Percentiles rank a stretch among this genome's conserved stretches.
Evolutionary conservation across 2,113 vertebrate species (phyloP).

Genomic region (Cranoglanis bouderius): DNA sequence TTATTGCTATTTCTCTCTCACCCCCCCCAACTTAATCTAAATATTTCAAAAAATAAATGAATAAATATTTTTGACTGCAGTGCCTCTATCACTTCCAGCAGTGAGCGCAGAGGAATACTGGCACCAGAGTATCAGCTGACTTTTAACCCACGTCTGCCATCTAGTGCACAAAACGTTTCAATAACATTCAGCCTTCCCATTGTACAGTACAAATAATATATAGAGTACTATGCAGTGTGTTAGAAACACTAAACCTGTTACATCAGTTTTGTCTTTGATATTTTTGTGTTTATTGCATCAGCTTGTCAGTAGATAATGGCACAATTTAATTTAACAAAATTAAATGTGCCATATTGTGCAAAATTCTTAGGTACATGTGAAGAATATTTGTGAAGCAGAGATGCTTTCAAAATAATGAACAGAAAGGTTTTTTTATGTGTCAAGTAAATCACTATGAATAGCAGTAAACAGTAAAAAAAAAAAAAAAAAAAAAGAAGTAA

Average conservation of each 20-base stretch:
- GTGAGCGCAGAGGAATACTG: background rate
- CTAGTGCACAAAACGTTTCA: constrained; percentile 1
- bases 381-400: background rate
- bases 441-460: no score
- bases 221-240: background rate
- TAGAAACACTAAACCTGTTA: background rate
- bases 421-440: background rate
- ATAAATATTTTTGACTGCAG: background rate
- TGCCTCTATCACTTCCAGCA: background rate
- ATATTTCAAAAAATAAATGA: no score
- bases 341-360: background rate
- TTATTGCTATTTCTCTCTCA: no score
- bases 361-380: background rate
- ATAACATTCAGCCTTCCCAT: background rate
- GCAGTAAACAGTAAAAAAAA: no score
- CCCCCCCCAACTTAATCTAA: no score
- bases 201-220: background rate
- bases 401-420: background rate
- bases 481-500: no score
- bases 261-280: background rate
- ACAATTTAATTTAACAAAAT: background rate
- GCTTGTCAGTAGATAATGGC: background rate
- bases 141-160: constrained; percentile 10
- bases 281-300: background rate
- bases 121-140: background rate